Percentiles rank a stretch among this genome's conserved stretches.
phyloP scores from a whole-genome alignment of 1,140 invertebrate species.

The Scaptomyza graminum region DNA sequence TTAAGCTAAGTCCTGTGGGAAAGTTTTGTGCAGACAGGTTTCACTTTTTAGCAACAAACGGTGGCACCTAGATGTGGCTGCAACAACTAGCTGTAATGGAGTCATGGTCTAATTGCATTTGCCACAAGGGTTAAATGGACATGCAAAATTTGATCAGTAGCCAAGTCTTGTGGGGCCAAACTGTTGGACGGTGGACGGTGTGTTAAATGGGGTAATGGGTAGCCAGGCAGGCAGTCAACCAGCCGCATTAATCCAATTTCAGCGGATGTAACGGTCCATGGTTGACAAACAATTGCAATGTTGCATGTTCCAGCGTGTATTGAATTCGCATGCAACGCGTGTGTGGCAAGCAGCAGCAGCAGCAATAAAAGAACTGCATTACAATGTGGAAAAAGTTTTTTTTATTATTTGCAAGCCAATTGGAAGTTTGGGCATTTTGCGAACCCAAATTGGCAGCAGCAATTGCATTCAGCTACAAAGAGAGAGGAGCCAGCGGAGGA shows the following conservation, averaged over 20 bases:
- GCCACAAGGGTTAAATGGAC: constrained; percentile 65
- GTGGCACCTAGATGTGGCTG: constrained; percentile 16
- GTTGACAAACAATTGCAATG: constrained; percentile 80
- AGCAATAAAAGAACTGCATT: constrained; percentile 26
- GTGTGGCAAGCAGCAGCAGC: constrained; percentile 14
- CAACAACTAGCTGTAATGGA: constrained; percentile 12
- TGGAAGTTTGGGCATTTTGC: constrained; percentile 21
- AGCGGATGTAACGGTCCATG: constrained; percentile 81
- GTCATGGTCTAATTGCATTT: constrained; percentile 78
- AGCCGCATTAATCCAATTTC: constrained; percentile 75
- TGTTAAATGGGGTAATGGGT: constrained; percentile 1
- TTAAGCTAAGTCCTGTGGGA: constrained; percentile 67
- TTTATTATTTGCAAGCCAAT: constrained; percentile 38
- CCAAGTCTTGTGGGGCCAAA: constrained; percentile 7
- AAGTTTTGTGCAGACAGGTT: constrained; percentile 28
- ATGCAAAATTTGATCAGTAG: constrained; percentile 63
- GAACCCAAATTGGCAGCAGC: constrained; percentile 13
- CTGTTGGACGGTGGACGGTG: no score
- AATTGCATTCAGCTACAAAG: neutral
- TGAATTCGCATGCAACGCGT: neutral
- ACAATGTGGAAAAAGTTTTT: constrained; percentile 43
- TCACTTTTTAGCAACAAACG: constrained; percentile 6
- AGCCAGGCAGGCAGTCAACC: constrained; percentile 12
- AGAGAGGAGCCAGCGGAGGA: neutral
- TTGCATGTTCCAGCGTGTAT: constrained; percentile 47